Base-by-base conservation (phyloP, 2,113 vertebrate genomes). In the Pyxicephalus adspersus region DNA sequence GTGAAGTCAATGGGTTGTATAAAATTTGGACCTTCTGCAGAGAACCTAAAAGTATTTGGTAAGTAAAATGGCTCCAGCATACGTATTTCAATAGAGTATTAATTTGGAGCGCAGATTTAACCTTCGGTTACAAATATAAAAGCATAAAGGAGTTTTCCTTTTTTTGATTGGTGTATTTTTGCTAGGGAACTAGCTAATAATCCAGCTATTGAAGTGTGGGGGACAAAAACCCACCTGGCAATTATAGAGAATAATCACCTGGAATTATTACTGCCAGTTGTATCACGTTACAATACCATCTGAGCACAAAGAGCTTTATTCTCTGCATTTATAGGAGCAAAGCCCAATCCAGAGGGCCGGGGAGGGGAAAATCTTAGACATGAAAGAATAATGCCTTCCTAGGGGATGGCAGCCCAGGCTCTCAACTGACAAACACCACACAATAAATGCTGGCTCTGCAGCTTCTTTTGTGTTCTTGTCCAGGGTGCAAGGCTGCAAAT, bases 221-320 rank as follows among this genome's bases (percentile, higher is more conserved):
- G 22, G 45, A 50, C 22, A 80, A 72, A 51, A 25, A 26, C 66
- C 50, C 74, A 81, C 68, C 70, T 73, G 79, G 55, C 79, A 16
- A 65, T 73, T 73, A 61, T 29, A 65, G 16, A 1, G 45, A 58
- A 50, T 4, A 45, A 64, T 60, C 61, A 74, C 68, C 79, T 81
- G 70, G 70, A 25, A n/a, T 25, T 58, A 74, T 81, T 81, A 61
- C 63, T 81, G n/a, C 20, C 28, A 55, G 19, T n/a, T 23, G 70
- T 73, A 72, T 65, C 70, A 15, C 25, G 17, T 81, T 74, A 74
- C 68, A 57, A 50, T 61, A 63, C 66, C 15, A 54, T 54, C 52
- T n/a, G 34, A 18, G 31, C 72, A 75, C 72, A 75, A 72, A 73
- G 71, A 5, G 51, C 34, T 17, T 52, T 45, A 45, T 45, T 45